Conservation (phyloP, 2,797 vertebrate genomes). For the Alca torda region DNA sequence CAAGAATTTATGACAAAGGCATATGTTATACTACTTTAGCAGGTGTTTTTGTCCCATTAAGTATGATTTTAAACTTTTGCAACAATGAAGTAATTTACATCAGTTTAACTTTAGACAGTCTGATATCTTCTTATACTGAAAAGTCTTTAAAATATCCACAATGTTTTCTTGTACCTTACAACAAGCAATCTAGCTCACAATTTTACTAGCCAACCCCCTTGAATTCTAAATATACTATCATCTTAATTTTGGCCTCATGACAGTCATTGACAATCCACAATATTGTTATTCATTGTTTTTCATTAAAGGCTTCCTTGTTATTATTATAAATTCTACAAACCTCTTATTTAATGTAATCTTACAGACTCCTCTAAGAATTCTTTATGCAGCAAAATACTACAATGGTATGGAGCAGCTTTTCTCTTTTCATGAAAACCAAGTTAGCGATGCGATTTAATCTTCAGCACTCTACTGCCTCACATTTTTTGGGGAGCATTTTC, state of each 20-base stretch:
- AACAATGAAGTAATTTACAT: not conserved
- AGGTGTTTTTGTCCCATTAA: not conserved
- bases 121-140: not conserved
- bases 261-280: not conserved
- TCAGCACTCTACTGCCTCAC: not conserved
- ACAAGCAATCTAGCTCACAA: not conserved
- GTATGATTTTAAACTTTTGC: not conserved
- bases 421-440: conserved; percentile 1
- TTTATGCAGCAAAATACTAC: not conserved
- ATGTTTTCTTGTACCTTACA: not conserved
- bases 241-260: not conserved
- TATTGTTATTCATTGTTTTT: not conserved
- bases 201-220: not conserved
- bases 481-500: not conserved
- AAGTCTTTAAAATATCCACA: not conserved
- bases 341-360: not conserved
- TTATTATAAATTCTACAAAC: not conserved
- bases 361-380: not conserved
- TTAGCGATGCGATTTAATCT: not conserved
- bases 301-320: not conserved
- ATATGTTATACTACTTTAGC: not conserved
- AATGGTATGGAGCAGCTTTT: not conserved
- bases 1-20: not conserved
- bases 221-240: not conserved
- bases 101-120: not conserved